Evolutionary conservation across 2,113 vertebrate species (phyloP).

Genomic region (Miniopterus natalensis): DNA sequence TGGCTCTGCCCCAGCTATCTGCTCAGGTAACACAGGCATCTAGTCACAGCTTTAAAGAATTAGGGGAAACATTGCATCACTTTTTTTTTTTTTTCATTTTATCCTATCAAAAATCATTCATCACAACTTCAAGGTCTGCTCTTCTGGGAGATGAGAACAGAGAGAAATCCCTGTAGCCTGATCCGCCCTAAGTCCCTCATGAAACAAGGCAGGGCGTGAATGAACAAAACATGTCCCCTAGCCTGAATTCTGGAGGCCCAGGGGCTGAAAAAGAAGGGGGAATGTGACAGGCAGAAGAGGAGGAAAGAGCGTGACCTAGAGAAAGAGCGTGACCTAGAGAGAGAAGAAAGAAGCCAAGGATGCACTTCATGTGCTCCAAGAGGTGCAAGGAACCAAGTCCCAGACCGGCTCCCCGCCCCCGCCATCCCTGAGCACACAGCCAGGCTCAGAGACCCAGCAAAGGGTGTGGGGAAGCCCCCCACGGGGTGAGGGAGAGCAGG

Average conservation of each 20-base stretch:
- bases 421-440: not conserved
- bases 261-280: not conserved
- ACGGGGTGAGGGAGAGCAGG: too few relatives aligned
- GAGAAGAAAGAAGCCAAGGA: not conserved
- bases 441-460: not conserved
- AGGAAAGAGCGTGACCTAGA: not conserved
- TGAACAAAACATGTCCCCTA: not conserved
- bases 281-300: not conserved
- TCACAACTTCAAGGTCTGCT: not conserved
- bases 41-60: conserved; percentile 76
- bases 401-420: fast-evolving
- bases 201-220: not conserved
- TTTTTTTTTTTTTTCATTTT: not conserved
- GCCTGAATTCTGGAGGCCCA: conserved; percentile 52
- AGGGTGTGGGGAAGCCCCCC: not conserved
- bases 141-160: conserved; percentile 48
- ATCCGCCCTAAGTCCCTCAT: not conserved
- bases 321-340: not conserved
- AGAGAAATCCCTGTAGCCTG: conserved; percentile 12
- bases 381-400: not conserved
- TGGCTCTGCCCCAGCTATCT: conserved; percentile 48
- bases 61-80: conserved; percentile 62
- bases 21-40: conserved; percentile 73
- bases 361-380: not conserved
- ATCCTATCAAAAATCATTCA: conserved; percentile 71